phyloP scores from a whole-genome alignment of 2,888 invertebrate species.

The Ichneumon xanthorius region DNA sequence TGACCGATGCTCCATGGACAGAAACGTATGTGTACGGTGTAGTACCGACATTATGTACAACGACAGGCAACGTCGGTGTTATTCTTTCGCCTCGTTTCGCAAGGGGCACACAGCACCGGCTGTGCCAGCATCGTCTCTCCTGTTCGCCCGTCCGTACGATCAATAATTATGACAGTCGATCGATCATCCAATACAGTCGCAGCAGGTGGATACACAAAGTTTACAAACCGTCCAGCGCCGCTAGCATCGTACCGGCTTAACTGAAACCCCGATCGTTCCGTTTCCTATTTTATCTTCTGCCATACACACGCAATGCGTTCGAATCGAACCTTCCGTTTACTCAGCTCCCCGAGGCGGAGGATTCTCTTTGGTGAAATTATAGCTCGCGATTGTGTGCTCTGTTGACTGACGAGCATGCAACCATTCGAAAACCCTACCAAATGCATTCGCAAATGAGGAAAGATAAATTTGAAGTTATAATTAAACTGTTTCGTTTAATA shows the following conservation, averaged over 20 bases:
- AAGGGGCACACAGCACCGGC: slow-evolving; percentile 45
- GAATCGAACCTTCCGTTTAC: slow-evolving; percentile 2
- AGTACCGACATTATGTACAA: slow-evolving; percentile 19
- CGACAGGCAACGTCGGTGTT: slow-evolving; percentile 10
- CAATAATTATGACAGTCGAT: slow-evolving; percentile 69
- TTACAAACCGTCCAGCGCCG: neutral
- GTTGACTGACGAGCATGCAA: neutral
- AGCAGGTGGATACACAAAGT: slow-evolving; percentile 58
- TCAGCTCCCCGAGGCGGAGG: neutral
- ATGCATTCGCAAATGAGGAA: neutral
- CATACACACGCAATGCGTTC: neutral
- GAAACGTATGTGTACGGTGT: neutral
- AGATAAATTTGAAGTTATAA: neutral
- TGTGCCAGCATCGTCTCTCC: slow-evolving; percentile 38
- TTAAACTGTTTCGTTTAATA: slow-evolving; percentile 3
- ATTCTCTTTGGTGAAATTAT: neutral
- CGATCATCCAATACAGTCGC: slow-evolving; percentile 57
- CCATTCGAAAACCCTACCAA: neutral
- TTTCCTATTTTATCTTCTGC: neutral
- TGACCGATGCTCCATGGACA: slow-evolving; percentile 1
- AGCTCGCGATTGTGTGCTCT: neutral
- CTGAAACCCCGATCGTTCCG: neutral
- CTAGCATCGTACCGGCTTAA: slow-evolving; percentile 4
- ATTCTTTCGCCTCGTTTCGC: slow-evolving; percentile 33
- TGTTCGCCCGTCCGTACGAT: slow-evolving; percentile 46